A percentile compares a stretch with the other conserved stretches of the same genome.
phyloP scores from a whole-genome alignment of 2,888 invertebrate species.

The Elysia crispata region DNA sequence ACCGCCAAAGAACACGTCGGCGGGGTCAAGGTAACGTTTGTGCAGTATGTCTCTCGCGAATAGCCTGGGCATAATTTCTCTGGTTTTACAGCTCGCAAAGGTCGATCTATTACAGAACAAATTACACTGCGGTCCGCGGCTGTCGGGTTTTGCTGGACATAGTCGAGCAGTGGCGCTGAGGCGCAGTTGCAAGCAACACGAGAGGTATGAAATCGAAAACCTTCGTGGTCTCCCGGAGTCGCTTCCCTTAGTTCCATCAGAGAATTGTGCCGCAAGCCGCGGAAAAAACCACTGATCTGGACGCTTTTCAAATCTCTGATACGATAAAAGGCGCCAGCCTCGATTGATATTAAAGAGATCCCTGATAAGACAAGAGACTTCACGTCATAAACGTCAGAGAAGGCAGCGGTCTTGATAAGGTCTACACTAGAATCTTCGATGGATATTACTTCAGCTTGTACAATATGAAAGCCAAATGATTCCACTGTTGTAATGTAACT shows the following conservation, averaged over 20 bases:
- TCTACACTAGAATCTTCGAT: conserved; percentile 5
- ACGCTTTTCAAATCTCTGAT: conserved; percentile 6
- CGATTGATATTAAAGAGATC: background rate
- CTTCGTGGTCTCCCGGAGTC: conserved; percentile 26
- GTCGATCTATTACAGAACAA: background rate
- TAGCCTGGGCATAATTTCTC: background rate
- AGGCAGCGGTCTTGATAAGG: conserved; percentile 5
- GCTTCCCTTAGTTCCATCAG: conserved; percentile 30
- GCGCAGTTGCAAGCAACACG: background rate
- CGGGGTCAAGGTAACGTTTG: background rate
- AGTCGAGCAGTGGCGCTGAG: conserved; percentile 4
- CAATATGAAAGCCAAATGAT: conserved; percentile 18
- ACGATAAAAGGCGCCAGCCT: conserved; percentile 6
- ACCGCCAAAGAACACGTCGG: background rate
- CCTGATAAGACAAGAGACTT: background rate
- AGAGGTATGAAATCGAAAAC: conserved; percentile 19
- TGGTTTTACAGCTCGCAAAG: background rate
- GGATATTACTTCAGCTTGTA: background rate
- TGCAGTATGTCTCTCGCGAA: background rate
- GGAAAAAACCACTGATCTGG: background rate
- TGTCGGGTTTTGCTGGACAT: background rate
- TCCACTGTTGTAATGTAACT: background rate
- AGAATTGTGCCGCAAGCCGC: conserved; percentile 6
- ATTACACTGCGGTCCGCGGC: background rate
- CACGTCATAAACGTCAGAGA: conserved; percentile 16